These are phyloP conservation scores for Brachionus sp. DNA, from an alignment of 1,140 invertebrate genomes.

Conservation along the genomic window DNA sequence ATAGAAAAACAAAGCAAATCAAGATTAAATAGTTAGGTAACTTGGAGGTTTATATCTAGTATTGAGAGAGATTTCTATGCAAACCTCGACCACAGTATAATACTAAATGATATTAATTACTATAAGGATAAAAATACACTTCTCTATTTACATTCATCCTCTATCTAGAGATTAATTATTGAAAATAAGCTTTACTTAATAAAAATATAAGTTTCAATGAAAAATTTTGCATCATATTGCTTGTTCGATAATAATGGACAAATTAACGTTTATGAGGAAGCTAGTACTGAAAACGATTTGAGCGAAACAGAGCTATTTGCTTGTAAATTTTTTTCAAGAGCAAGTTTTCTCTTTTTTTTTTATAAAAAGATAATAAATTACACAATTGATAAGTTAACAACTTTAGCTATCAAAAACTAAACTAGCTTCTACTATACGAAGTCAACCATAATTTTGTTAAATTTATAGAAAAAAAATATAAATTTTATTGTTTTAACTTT, in stretches of 20 bases:
- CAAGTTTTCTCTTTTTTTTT: slow-evolving; percentile 16
- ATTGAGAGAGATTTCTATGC: neutral
- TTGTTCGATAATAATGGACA: slow-evolving; percentile 1
- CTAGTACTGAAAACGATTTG: neutral
- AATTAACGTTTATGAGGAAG: neutral
- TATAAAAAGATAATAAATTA: slow-evolving; percentile 42
- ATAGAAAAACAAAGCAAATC: slow-evolving; percentile 6
- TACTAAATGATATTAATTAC: slow-evolving; percentile 39
- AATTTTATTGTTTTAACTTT: slow-evolving; percentile 2
- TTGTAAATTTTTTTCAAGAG: neutral
- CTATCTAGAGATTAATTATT: slow-evolving; percentile 4
- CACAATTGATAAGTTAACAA: slow-evolving; percentile 40
- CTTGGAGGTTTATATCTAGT: neutral
- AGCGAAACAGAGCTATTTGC: neutral
- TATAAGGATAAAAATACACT: slow-evolving; percentile 26
- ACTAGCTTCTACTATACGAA: neutral
- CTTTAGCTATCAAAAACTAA: neutral
- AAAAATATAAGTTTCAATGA: slow-evolving; percentile 28
- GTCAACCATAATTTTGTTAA: slow-evolving; percentile 30
- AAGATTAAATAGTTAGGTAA: slow-evolving; percentile 44
- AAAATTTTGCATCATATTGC: neutral
- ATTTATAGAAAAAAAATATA: slow-evolving; percentile 2
- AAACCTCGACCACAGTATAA: slow-evolving; percentile 21
- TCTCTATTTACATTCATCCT: slow-evolving; percentile 38
- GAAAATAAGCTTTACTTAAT: neutral